Evolutionary conservation across 2,888 invertebrate genomes (phyloP), one percentile per base, ranked within the genome.

Genomic region (Agrochola lota): DNA sequence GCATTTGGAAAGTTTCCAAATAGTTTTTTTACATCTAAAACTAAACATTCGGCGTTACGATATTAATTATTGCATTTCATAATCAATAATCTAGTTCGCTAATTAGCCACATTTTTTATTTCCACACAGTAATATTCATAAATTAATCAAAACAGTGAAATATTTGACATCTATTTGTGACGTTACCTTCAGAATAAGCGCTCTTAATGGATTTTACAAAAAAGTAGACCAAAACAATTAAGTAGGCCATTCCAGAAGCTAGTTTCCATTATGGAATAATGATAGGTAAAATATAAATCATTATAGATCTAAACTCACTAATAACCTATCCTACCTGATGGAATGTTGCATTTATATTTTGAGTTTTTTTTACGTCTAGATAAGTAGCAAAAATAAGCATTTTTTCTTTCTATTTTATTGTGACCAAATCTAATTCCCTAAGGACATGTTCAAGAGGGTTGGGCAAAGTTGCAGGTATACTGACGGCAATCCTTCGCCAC

Each of bases 401-500:
- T 62, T 30, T 35, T 9, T 60, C 23, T 59, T 59, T 35, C 23
- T n/a, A 52, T 11, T n/a, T 17, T n/a, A 17, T 17, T 35, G n/a
- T 57, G 23, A 17, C 60, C 60, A 59, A n/a, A 17, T 71, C 52
- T 35, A 20, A 57, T 8, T 63, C 71, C 4, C 60, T 35, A 12
- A 49, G n/a, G 69, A 72, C n/a, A 49, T 62, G 6, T 67, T 77
- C 5, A 11, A 35, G 59, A 43, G 64, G 69, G 60, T 60, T 46
- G 26, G 30, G 20, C 40, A 12, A 49, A 69, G 55, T 59, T 15
- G 43, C 57, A 66, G 30, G 35, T 67, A n/a, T n/a, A 77, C 52
- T 64, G 69, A 30, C 55, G 43, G n/a, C 52, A 59, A 43, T 59
- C 17, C 46, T 71, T 64, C 12, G 30, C 17, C 49, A 73, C 63